Evolutionary conservation across 2,888 invertebrate genomes (phyloP).

Genomic region (Petrolisthes manimaculis): DNA sequence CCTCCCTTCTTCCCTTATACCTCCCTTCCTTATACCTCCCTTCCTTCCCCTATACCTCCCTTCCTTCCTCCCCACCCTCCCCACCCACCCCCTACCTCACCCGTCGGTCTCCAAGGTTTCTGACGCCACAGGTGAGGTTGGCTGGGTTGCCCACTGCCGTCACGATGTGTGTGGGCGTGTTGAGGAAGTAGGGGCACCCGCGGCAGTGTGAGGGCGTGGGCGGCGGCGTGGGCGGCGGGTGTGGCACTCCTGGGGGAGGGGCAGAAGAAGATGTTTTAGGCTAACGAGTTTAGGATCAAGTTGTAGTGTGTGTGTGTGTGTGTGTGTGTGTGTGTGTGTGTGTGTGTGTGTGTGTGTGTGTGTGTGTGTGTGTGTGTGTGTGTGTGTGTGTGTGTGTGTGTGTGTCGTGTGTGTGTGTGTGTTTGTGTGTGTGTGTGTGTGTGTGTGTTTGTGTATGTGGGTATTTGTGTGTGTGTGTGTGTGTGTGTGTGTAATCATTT

Average conservation of each 20-base stretch:
- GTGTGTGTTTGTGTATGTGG: no score
- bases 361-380: not conserved
- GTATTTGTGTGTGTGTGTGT: no score
- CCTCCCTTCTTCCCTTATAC: not conserved
- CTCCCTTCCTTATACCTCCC: not conserved
- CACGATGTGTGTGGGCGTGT: slow-evolving; percentile 18
- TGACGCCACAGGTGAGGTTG: slow-evolving; percentile 29
- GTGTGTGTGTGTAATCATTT: not conserved
- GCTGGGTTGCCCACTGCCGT: slow-evolving; percentile 22
- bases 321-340: slow-evolving; percentile 5
- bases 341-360: slow-evolving; percentile 6
- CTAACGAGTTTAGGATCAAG: no score
- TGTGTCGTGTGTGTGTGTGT: no score
- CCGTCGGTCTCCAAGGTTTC: slow-evolving; percentile 25
- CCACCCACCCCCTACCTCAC: not conserved
- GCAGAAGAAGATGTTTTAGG: not conserved
- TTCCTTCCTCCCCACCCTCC: not conserved
- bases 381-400: no score
- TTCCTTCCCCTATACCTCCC: not conserved
- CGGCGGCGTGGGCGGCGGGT: slow-evolving; percentile 17
- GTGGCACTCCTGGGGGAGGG: slow-evolving; percentile 12
- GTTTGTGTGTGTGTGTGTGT: no score
- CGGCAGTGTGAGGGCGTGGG: slow-evolving; percentile 29
- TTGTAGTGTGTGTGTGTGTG: not conserved
- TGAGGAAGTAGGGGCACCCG: slow-evolving; percentile 38